Percentiles rank a stretch among this genome's conserved stretches.
Conservation (phyloP, 2,113 vertebrate genomes). For the Prolemur simus region DNA sequence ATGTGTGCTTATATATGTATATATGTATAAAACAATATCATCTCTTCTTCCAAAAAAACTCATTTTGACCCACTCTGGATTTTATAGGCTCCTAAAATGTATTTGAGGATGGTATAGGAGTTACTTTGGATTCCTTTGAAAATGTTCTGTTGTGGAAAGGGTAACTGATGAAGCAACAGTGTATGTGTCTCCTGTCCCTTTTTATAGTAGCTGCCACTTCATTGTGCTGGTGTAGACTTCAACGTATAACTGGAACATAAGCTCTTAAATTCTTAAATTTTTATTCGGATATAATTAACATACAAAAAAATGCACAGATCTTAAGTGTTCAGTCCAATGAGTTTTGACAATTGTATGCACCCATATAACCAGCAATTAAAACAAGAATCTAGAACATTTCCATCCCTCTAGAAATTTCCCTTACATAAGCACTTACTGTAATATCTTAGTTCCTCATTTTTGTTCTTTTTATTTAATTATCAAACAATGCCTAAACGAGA, state of each 20-base stretch:
- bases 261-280: neutral
- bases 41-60: neutral
- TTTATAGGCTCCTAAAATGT: neutral
- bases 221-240: neutral
- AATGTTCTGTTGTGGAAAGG: neutral
- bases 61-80: neutral
- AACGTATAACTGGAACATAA: neutral
- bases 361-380: neutral
- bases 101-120: neutral
- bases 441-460: neutral
- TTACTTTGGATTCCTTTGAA: neutral
- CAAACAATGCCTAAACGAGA: neutral
- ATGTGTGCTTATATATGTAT: neutral
- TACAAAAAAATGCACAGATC: neutral
- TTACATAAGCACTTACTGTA: neutral
- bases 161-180: neutral
- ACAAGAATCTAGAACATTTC: neutral
- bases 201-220: neutral
- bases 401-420: neutral
- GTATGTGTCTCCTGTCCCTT: neutral
- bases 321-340: neutral
- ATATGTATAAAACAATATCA: neutral
- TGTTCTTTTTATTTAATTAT: neutral
- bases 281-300: neutral
- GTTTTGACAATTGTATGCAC: neutral